Percentiles rank a stretch among this genome's conserved stretches.
Evolutionary conservation across 2,113 vertebrate species (phyloP).

Genomic region (Dunckerocampus dactyliophorus): DNA sequence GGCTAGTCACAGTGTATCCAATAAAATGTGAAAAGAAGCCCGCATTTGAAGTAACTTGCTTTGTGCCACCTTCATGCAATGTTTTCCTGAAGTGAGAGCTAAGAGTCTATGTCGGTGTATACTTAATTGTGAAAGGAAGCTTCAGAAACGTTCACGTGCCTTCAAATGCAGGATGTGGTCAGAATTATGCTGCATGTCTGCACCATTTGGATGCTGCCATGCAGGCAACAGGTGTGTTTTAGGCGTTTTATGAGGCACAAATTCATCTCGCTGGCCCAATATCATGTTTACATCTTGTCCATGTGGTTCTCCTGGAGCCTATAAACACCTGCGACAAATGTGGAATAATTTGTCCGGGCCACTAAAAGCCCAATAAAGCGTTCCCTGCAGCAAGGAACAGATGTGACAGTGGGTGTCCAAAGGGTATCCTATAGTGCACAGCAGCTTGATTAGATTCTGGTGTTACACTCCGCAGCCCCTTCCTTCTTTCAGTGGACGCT

Average conservation of each 20-base stretch:
- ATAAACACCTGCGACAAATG: constrained; percentile 8
- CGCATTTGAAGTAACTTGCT: too few relatives aligned
- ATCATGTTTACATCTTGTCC: constrained; percentile 8
- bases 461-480: constrained; percentile 6
- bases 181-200: background rate
- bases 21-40: too few relatives aligned
- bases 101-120: too few relatives aligned
- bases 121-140: too few relatives aligned
- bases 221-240: background rate
- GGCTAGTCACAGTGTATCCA: too few relatives aligned
- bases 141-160: too few relatives aligned
- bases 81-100: too few relatives aligned
- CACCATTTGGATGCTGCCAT: background rate
- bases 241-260: background rate
- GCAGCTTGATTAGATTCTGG: background rate
- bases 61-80: too few relatives aligned
- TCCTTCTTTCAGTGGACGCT: constrained; percentile 51
- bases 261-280: constrained; percentile 1
- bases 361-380: constrained; percentile 7
- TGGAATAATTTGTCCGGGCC: constrained; percentile 8
- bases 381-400: background rate
- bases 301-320: background rate
- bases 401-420: constrained; percentile 1
- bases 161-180: too few relatives aligned
- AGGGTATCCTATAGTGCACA: background rate